These are phyloP conservation scores for Hipposideros armiger DNA, from an alignment of 2,113 vertebrate species.

Conservation along the genomic window DNA sequence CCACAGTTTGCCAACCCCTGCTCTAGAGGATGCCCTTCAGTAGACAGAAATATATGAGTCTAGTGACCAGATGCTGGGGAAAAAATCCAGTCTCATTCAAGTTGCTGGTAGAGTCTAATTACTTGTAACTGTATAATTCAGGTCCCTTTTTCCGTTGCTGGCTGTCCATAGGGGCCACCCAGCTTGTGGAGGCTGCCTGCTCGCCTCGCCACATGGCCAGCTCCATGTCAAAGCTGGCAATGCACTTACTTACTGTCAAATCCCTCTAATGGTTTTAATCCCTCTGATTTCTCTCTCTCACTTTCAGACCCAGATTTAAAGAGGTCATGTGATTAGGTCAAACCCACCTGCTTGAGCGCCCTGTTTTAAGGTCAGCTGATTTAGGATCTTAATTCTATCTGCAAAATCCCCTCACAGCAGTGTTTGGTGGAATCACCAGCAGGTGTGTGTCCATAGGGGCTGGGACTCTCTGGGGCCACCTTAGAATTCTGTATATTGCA, in stretches of 20 bases:
- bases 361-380: not conserved
- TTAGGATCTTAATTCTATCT: not conserved
- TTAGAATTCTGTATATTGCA: not conserved
- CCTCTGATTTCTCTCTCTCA: not conserved
- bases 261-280: not conserved
- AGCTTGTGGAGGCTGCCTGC: not conserved
- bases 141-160: not conserved
- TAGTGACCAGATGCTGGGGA: not conserved
- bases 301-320: not conserved
- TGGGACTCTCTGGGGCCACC: not conserved
- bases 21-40: not conserved
- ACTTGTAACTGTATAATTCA: not conserved
- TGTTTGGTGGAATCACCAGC: not conserved
- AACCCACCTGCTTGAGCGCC: not conserved
- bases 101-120: not conserved
- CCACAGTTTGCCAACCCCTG: no score
- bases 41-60: not conserved
- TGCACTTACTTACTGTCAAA: not conserved
- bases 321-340: not conserved
- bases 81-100: not conserved
- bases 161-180: not conserved
- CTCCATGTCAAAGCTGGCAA: not conserved
- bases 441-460: fast-evolving
- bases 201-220: not conserved
- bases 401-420: not conserved